Evolutionary conservation across 2,888 invertebrate genomes (phyloP), one percentile per base, ranked within the genome.

Genomic region (Parnassius orleans): DNA sequence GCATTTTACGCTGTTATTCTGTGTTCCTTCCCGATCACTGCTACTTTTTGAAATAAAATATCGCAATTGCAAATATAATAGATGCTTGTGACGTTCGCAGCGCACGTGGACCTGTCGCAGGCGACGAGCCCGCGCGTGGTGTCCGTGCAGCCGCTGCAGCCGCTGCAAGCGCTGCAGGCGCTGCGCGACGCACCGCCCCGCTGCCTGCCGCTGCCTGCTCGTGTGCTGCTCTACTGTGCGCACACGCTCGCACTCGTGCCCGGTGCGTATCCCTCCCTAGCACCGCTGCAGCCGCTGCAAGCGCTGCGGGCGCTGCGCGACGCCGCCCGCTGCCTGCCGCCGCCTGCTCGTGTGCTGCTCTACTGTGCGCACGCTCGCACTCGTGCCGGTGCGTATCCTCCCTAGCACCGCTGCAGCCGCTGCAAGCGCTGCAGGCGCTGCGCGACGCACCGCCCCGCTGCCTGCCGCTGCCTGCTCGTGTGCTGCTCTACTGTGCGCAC

Each of bases 81-180:
- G n/a, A 11, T 2, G n/a, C 1, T 12, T 59, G 10, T 46, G 46
- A 2, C 33, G 1, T 7, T 15, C 11, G 0, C 73, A 87, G 89
- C 83, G 1, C 84, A 86, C 73, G 67, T 90, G 19, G 76, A 74
- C n/a, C 73, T 87, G 68, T 77, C 72, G 57, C 80, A 83, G 0
- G 68, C 77, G 10, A 63, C 69, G 0, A 50, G 41, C 19, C 83
- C 85, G 47, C 78, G 76, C 63, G 87, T 88, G 74, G 72, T 76
- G 74, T 77, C 79, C 3, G 33, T 33, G 33, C 33, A 33, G 33
- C 33, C 33, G 33, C 70, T 84, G 74, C 79, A 33, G 33, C 33
- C 33, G 15, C 72, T 81, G 74, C 79, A 72, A 68, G 66, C 72
- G 24, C 72, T 81, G 63, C 73, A 72, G 69, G 64, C 66, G 60